phyloP scores from a whole-genome alignment of 2,797 vertebrate genomes.

The Kryptolebias ocellatus region DNA sequence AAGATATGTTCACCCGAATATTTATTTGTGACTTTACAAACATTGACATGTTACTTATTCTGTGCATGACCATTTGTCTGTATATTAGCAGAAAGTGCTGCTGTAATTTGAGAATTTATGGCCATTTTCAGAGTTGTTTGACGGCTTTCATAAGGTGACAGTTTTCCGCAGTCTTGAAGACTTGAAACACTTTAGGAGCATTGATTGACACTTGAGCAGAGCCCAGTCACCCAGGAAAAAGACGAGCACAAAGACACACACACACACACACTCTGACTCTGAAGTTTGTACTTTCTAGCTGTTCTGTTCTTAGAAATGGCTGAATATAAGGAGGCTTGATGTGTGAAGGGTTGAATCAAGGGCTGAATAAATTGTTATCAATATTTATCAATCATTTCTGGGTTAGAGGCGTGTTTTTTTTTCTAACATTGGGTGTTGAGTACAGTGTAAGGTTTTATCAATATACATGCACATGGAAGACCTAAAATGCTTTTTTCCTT shows the following conservation, averaged over 20 bases:
- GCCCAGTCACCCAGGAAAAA: conserved; percentile 42
- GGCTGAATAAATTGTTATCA: conserved; percentile 5
- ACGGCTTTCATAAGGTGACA: conserved; percentile 56
- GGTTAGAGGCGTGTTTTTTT: conserved; percentile 51
- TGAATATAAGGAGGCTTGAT: conserved; percentile 16
- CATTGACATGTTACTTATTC: not conserved
- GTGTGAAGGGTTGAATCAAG: conserved; percentile 15
- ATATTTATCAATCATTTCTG: conserved; percentile 80
- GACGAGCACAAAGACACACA: conserved; percentile 8
- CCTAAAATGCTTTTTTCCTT: conserved; percentile 26
- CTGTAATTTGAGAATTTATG: conserved; percentile 35
- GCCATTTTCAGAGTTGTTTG: conserved; percentile 41
- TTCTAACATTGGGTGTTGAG: not conserved
- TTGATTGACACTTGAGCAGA: conserved; percentile 58
- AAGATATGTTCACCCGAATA: too few relatives aligned
- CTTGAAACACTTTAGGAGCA: conserved; percentile 49
- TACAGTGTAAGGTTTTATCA: not conserved
- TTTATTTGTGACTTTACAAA: not conserved
- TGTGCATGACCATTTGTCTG: conserved; percentile 11
- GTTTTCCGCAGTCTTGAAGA: conserved; percentile 46
- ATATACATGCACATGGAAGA: not conserved
- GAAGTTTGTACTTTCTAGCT: conserved; percentile 15
- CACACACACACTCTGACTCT: conserved; percentile 10
- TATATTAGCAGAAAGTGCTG: conserved; percentile 15
- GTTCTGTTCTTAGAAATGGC: conserved; percentile 23